Conservation (phyloP, 2,113 vertebrate genomes). For the Halcyon senegalensis region DNA sequence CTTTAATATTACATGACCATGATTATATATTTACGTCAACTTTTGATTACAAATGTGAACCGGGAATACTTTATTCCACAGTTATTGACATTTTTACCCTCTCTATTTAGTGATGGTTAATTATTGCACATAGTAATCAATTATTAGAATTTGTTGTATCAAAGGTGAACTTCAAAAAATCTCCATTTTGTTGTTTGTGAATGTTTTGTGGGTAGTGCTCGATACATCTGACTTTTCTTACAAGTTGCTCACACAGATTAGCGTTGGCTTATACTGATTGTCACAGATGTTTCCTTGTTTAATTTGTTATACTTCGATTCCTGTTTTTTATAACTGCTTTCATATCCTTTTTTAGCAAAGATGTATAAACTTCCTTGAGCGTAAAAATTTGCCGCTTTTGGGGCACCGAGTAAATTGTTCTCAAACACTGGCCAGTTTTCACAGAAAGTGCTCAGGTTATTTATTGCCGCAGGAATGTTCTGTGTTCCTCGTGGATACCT, state of each 20-base stretch:
- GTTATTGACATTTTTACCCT: slow-evolving; percentile 23
- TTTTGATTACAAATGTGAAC: background rate
- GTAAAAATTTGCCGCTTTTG: background rate
- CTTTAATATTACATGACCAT: background rate
- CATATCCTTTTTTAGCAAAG: slow-evolving; percentile 53
- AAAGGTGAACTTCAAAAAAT: slow-evolving; percentile 37
- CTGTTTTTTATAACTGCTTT: slow-evolving; percentile 44
- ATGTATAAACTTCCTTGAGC: slow-evolving; percentile 13
- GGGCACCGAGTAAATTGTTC: background rate
- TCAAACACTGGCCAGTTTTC: background rate
- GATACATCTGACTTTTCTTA: background rate
- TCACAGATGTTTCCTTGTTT: slow-evolving; percentile 60
- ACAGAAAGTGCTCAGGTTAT: background rate
- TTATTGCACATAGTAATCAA: slow-evolving; percentile 46
- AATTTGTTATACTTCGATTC: slow-evolving; percentile 54
- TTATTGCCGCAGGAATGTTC: background rate
- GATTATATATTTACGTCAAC: slow-evolving; percentile 15
- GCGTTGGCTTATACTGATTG: background rate
- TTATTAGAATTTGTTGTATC: slow-evolving; percentile 27
- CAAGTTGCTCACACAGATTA: background rate
- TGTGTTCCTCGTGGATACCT: background rate
- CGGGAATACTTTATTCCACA: background rate
- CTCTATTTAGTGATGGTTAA: slow-evolving; percentile 26
- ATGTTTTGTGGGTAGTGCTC: background rate
- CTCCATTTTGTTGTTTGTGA: background rate